Base-by-base conservation (phyloP, 2,888 invertebrate species). In the Noctua fimbriata region DNA sequence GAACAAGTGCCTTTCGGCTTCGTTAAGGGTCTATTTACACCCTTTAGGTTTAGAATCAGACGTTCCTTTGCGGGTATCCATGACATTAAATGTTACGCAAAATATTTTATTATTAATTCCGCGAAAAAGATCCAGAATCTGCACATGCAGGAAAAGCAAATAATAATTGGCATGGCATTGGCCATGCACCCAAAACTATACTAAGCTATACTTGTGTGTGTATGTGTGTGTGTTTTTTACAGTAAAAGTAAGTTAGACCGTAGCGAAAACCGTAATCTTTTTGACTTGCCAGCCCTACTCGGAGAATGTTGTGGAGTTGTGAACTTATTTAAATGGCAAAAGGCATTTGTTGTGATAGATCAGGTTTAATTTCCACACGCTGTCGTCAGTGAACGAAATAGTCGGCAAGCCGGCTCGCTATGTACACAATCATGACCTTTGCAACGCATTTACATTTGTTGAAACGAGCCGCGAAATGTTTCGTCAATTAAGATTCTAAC, bases 381-480 rank as follows among this genome's bases (percentile, higher is more conserved):
- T 49, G 47, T 69, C 0, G 69, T 55, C 24, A 47, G 58, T 73
- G 71, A 82, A 85, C 69, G 85, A 71, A 82, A 75, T 24, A 65
- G n/a, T 16, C n/a, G 41, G 41, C n/a, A 36, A 66, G 55, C 44
- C 69, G 12, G 55, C 69, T 49, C 69, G 69, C 44, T 32, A 47
- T 66, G 79, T 71, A 60, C 85, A 81, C 85, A 74, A 32, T 69
- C 84, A 9, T 49, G 83, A 87, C 84, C 83, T 86, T 78, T 77
- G 49, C 72, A 18, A 63, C 36, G 66, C 66, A 82, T 81, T 69
- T 63, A 77, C 69, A 83, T 87, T 74, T 78, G 83, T 78, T 67
- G 78, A 83, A 83, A 86, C 47, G 12, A 76, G 14, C 86, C 58
- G 66, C 73, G 66, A 76, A 86, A 84, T 65, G 44, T 76, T 83